A percentile compares a stretch with the other conserved stretches of the same genome.
Conservation (phyloP, 2,113 vertebrate genomes). For the Pteronura brasiliensis region DNA sequence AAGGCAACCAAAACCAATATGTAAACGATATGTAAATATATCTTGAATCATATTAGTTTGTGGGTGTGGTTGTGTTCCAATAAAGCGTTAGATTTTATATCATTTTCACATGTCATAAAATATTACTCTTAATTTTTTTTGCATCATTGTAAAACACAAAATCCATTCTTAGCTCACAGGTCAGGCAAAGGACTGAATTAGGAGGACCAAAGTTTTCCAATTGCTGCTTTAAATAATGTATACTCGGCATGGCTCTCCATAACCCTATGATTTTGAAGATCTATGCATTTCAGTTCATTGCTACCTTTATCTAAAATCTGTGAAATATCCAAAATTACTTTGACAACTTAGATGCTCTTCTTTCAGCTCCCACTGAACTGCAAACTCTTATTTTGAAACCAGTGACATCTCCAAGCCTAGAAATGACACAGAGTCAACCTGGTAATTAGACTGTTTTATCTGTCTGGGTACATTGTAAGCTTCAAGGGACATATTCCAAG, state of each 20-base stretch:
- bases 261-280: not conserved
- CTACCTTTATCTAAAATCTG: not conserved
- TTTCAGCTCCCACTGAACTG: slow-evolving; percentile 62
- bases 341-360: slow-evolving; percentile 52
- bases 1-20: not conserved
- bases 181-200: not conserved
- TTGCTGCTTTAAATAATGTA: not conserved
- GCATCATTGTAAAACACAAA: not conserved
- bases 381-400: slow-evolving; percentile 60
- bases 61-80: not conserved
- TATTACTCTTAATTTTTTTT: not conserved
- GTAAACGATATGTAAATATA: not conserved
- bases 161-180: not conserved
- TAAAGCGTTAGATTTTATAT: not conserved
- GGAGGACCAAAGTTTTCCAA: not conserved
- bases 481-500: not conserved
- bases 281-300: not conserved
- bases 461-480: not conserved
- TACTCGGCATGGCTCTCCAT: not conserved
- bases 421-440: slow-evolving; percentile 46
- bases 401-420: slow-evolving; percentile 63
- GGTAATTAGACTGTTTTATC: slow-evolving; percentile 67
- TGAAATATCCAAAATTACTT: not conserved
- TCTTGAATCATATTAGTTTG: not conserved
- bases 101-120: not conserved